Evolutionary conservation across 2,113 vertebrate genomes (phyloP).

Genomic region (Genyomyrus donnyi): DNA sequence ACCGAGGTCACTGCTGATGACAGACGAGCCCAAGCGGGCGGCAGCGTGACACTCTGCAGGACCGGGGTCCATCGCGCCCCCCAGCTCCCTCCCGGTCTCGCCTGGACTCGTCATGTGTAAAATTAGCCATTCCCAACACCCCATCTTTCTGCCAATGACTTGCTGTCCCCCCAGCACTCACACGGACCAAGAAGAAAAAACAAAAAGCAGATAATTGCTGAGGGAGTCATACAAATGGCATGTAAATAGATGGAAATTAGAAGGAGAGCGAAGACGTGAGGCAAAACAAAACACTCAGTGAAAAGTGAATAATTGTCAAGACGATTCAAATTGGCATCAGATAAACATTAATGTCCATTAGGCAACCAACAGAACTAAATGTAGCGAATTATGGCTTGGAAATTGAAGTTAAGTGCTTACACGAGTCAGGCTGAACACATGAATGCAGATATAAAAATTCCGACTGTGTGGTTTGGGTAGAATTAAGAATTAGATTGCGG

Average conservation of each 20-base stretch:
- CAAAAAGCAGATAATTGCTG: not conserved
- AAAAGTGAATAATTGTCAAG: slow-evolving; percentile 4
- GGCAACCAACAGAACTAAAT: not conserved
- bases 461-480: not conserved
- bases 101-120: not conserved
- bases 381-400: slow-evolving; percentile 3
- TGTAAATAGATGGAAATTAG: slow-evolving; percentile 9
- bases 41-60: not conserved
- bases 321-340: not conserved
- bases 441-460: not conserved
- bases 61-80: not conserved
- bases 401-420: slow-evolving; percentile 14
- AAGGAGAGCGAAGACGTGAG: not conserved
- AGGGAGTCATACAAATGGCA: not conserved
- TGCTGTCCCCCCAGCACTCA: not conserved
- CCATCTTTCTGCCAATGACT: not conserved
- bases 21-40: not conserved
- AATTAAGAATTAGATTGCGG: not conserved
- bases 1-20: not conserved
- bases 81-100: not conserved
- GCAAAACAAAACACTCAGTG: not conserved
- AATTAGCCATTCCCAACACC: not conserved
- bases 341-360: slow-evolving; percentile 15
- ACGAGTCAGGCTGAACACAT: not conserved
- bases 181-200: not conserved